Conservation (phyloP, 2,888 invertebrate genomes). For the Rhagophthalmus giganteus region DNA sequence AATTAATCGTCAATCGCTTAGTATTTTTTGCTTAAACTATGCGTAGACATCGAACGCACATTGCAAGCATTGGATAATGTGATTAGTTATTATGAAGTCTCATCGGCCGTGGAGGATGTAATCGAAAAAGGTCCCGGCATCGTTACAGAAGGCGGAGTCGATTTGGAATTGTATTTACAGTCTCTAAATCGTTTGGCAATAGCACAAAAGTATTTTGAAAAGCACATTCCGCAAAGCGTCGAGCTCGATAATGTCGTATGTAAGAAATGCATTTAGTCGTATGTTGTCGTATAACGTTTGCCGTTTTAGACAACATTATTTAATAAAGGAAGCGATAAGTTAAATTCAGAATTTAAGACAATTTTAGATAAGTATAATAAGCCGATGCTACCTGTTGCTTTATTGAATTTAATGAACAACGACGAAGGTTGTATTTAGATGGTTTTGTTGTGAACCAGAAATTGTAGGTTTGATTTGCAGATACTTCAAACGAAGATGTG, state of each 20-base stretch:
- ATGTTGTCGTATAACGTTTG: not conserved
- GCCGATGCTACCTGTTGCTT: slow-evolving; percentile 82
- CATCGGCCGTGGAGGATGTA: slow-evolving; percentile 84
- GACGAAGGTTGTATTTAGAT: slow-evolving; percentile 70
- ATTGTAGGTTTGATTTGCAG: slow-evolving; percentile 12
- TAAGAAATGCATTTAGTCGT: too few relatives aligned
- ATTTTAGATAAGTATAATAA: slow-evolving; percentile 83
- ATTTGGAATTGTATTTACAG: slow-evolving; percentile 61
- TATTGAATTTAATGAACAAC: slow-evolving; percentile 83
- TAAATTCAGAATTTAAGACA: slow-evolving; percentile 88
- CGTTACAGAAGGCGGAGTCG: slow-evolving; percentile 62
- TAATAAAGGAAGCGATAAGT: slow-evolving; percentile 79
- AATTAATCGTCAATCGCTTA: too few relatives aligned
- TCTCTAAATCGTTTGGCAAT: slow-evolving; percentile 83
- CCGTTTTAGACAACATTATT: slow-evolving; percentile 68
- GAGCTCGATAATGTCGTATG: slow-evolving; percentile 91
- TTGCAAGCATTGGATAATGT: slow-evolving; percentile 88
- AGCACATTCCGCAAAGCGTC: slow-evolving; percentile 89
- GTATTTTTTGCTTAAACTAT: slow-evolving; percentile 8
- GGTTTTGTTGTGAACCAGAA: not conserved
- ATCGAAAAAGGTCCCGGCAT: slow-evolving; percentile 82
- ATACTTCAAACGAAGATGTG: slow-evolving; percentile 58
- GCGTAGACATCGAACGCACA: slow-evolving; percentile 86
- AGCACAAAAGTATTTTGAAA: slow-evolving; percentile 89
- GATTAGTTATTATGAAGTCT: slow-evolving; percentile 93